A percentile compares a stretch with the other conserved stretches of the same genome.
phyloP scores from a whole-genome alignment of 1,140 invertebrate species.

The Drosophila prosaltans region DNA sequence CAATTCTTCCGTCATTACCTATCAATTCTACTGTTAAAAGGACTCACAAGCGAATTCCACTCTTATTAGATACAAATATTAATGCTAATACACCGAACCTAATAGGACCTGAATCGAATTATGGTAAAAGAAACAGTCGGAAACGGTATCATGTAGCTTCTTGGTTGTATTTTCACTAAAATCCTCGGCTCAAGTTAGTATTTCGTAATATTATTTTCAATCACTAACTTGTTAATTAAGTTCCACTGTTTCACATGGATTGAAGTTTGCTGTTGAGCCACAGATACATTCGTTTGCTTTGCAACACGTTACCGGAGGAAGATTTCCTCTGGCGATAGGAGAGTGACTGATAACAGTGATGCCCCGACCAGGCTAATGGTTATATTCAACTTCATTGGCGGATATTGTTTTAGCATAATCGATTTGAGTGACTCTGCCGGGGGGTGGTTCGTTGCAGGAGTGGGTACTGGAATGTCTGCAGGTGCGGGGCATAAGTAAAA shows the following conservation, averaged over 20 bases:
- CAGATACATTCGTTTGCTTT: conserved; percentile 63
- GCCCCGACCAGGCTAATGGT: conserved; percentile 41
- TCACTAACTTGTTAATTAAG: accelerated
- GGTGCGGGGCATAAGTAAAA: conserved; percentile 7
- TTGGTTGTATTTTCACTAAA: no score
- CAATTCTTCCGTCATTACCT: no score
- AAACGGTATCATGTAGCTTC: no score
- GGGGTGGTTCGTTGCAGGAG: conserved; percentile 27
- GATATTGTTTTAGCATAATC: conserved; percentile 83
- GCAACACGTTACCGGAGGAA: conserved; percentile 41
- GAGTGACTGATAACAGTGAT: conserved; percentile 32
- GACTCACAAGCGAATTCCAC: no score
- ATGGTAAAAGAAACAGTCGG: no score
- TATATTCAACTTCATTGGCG: conserved; percentile 65
- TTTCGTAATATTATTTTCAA: background rate
- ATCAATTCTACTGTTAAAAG: no score
- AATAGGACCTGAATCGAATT: no score
- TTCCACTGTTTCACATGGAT: conserved; percentile 41
- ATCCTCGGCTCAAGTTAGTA: no score
- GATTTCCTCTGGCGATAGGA: conserved; percentile 53
- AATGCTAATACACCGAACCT: no score
- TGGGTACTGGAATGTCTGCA: conserved; percentile 15
- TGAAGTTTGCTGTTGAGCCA: conserved; percentile 63
- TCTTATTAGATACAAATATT: no score
- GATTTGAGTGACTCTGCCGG: conserved; percentile 67